A percentile compares a stretch with the other conserved stretches of the same genome.
Evolutionary conservation across 2,113 vertebrate genomes (phyloP).

Genomic region (Poeciliopsis turrubarensis): DNA sequence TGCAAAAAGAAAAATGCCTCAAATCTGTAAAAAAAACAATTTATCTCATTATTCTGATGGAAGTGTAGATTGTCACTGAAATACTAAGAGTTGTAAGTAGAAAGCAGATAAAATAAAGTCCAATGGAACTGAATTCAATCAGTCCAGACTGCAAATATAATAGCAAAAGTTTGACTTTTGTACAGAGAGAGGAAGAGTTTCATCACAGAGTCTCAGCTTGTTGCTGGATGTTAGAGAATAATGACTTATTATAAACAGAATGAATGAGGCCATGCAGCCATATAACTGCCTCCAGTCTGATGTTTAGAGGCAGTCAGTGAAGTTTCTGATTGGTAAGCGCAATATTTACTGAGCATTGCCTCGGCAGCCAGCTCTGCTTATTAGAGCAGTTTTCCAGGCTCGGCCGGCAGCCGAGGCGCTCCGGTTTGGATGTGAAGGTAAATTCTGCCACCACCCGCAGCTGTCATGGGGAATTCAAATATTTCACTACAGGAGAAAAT

Average conservation of each 20-base stretch:
- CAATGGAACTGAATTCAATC: no score
- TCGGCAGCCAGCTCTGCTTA: constrained; percentile 54
- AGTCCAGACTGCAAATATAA: no score
- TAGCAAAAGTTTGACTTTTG: no score
- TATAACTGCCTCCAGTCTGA: constrained; percentile 6
- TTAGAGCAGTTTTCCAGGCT: constrained; percentile 53
- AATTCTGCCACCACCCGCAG: constrained; percentile 40
- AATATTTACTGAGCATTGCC: constrained; percentile 47
- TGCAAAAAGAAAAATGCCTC: no score
- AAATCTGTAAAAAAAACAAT: no score
- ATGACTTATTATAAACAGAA: constrained; percentile 48
- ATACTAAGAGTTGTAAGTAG: not conserved
- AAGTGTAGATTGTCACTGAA: not conserved
- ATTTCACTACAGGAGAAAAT: constrained; percentile 55
- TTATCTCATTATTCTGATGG: no score
- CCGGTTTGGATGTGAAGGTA: constrained; percentile 52
- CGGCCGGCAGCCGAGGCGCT: constrained; percentile 26
- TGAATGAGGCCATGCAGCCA: constrained; percentile 15
- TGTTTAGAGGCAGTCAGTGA: constrained; percentile 42
- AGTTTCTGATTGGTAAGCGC: constrained; percentile 47
- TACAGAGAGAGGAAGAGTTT: constrained; percentile 13
- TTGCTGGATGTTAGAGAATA: constrained; percentile 32
- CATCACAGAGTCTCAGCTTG: not conserved
- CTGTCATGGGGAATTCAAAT: constrained; percentile 47
- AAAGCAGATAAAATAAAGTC: no score